These are phyloP conservation scores for Diarsia brunnea DNA, from an alignment of 2,888 invertebrate species.

Conservation along the genomic window DNA sequence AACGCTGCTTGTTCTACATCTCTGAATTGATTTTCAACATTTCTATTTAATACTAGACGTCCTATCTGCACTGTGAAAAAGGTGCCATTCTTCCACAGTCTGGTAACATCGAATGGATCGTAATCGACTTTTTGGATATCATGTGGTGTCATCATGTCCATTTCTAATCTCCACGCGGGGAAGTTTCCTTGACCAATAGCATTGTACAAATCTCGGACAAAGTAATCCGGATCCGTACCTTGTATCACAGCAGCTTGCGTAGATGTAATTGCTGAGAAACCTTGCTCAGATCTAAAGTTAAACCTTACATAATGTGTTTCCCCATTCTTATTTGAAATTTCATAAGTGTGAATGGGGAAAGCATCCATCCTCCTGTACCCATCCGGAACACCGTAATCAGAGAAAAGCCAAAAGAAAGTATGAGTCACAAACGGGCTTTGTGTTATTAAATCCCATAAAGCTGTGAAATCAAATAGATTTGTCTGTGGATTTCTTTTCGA, in stretches of 20 bases:
- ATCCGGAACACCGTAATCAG: slow-evolving; percentile 96
- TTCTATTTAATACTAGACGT: slow-evolving; percentile 84
- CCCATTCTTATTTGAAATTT: slow-evolving; percentile 93
- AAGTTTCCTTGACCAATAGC: slow-evolving; percentile 93
- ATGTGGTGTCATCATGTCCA: slow-evolving; percentile 83
- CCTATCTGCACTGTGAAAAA: slow-evolving; percentile 88
- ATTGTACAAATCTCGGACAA: slow-evolving; percentile 95
- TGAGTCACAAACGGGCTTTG: slow-evolving; percentile 93
- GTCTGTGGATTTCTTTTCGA: slow-evolving; percentile 91
- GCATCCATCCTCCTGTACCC: slow-evolving; percentile 97
- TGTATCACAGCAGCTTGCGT: slow-evolving; percentile 92
- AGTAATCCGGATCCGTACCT: slow-evolving; percentile 95
- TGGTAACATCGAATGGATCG: slow-evolving; percentile 87
- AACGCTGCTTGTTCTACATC: slow-evolving; percentile 89
- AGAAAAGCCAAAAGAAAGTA: slow-evolving; percentile 93
- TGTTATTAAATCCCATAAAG: slow-evolving; percentile 89
- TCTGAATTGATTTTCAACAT: slow-evolving; percentile 87
- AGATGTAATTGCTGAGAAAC: slow-evolving; percentile 93
- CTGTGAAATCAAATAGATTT: slow-evolving; percentile 76
- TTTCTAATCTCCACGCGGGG: slow-evolving; percentile 84
- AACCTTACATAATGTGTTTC: slow-evolving; percentile 95
- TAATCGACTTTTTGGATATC: slow-evolving; percentile 79
- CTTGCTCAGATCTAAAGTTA: slow-evolving; percentile 96
- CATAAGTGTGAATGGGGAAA: slow-evolving; percentile 97
- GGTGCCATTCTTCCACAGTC: slow-evolving; percentile 83